Percentiles rank a stretch among this genome's conserved stretches.
Conservation (phyloP, 2,797 vertebrate species). For the Oceanodroma leucorhoa region DNA sequence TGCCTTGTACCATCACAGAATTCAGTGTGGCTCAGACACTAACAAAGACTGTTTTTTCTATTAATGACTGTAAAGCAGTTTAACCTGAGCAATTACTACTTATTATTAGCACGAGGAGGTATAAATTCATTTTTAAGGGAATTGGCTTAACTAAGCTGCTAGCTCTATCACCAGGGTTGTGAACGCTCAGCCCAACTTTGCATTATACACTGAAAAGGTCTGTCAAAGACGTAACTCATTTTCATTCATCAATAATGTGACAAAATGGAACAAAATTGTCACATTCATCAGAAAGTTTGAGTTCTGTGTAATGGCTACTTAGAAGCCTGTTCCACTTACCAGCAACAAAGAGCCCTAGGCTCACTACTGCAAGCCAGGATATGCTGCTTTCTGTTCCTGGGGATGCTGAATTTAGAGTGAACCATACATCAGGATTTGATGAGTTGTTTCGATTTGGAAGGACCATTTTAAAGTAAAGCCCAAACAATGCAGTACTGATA, state of each 20-base stretch:
- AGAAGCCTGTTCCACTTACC: slow-evolving; percentile 74
- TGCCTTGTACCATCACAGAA: not conserved
- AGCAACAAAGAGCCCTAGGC: slow-evolving; percentile 88
- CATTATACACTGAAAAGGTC: not conserved
- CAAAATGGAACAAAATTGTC: not conserved
- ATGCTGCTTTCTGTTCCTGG: slow-evolving; percentile 58
- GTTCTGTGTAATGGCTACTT: not conserved
- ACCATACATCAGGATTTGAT: slow-evolving; percentile 1
- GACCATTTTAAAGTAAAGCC: slow-evolving; percentile 86
- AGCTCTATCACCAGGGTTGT: not conserved
- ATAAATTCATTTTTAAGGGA: not conserved
- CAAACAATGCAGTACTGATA: slow-evolving; percentile 83
- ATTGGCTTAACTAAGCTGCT: not conserved
- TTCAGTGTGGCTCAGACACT: not conserved
- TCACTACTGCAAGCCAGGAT: slow-evolving; percentile 87
- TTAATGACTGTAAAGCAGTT: not conserved
- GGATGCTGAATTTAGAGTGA: not conserved
- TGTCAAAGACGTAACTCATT: not conserved
- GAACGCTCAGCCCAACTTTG: not conserved
- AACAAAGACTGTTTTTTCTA: not conserved
- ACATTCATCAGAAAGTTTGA: not conserved
- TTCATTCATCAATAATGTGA: not conserved
- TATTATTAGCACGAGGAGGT: not conserved
- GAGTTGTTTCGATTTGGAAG: slow-evolving; percentile 48
- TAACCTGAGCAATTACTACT: not conserved